Conservation (phyloP, 2,888 invertebrate genomes). For the Meloe dianella region DNA sequence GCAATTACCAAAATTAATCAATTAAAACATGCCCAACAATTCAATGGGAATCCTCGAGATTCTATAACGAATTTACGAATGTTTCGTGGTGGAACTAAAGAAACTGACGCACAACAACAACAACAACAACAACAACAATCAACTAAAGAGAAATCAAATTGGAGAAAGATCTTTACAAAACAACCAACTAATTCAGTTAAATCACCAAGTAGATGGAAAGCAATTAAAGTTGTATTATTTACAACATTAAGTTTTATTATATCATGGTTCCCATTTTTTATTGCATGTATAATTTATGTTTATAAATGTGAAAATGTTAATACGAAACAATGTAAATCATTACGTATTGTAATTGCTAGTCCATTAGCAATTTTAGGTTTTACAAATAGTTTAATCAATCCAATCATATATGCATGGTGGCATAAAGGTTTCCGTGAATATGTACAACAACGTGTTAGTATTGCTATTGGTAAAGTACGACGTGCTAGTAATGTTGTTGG, state of each 20-base stretch:
- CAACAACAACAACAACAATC: neutral
- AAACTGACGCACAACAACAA: neutral
- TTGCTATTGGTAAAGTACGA: conserved; percentile 21
- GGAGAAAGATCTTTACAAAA: conserved; percentile 37
- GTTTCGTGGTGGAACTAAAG: conserved; percentile 41
- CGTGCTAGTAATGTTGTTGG: conserved; percentile 2
- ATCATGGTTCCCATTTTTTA: conserved; percentile 70
- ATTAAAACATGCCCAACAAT: conserved; percentile 43
- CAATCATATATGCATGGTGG: conserved; percentile 75
- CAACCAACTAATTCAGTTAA: conserved; percentile 35
- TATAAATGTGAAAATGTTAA: conserved; percentile 46
- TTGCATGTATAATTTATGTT: conserved; percentile 64
- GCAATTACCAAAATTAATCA: conserved; percentile 65
- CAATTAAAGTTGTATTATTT: conserved; percentile 67
- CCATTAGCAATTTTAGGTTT: conserved; percentile 68
- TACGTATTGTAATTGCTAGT: conserved; percentile 63
- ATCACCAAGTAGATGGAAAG: conserved; percentile 65
- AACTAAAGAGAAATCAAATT: neutral
- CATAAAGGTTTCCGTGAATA: conserved; percentile 69
- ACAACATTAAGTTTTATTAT: conserved; percentile 67
- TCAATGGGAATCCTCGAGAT: conserved; percentile 26
- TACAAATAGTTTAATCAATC: conserved; percentile 68
- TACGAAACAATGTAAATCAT: conserved; percentile 58
- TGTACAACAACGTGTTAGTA: conserved; percentile 56
- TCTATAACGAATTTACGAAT: conserved; percentile 38